Evolutionary conservation across 2,888 invertebrate species (phyloP), one percentile per base, ranked within the genome.

Genomic region (Anarsia innoxiella): DNA sequence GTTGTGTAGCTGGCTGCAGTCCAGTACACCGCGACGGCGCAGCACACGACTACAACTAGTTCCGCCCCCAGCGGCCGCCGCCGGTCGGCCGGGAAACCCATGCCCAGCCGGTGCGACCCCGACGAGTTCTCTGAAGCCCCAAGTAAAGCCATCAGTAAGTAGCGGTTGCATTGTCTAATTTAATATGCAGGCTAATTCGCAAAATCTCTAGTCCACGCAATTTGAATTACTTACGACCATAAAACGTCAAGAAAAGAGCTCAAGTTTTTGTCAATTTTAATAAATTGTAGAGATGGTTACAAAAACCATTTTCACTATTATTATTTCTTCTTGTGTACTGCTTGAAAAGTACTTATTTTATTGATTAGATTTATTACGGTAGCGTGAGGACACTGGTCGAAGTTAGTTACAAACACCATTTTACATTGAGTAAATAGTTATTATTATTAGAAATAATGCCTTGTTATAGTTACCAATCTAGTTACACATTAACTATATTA

Each of bases 31-130:
- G 80, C 77, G 1, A 69, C 77, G 0, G 77, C 67, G 0, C 80
- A 70, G 30, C 76, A 86, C 69, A 71, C 86, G 56, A 77, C 75
- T 40, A 73, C 87, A 70, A 67, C 88, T 70, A 70, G 86, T 80
- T 66, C 87, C 57, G 82, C 86, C 59, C 78, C 76, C 69, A 69
- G 88, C 74, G 67, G 83, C 60, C 66, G 76, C 49, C 56, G 87
- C 45, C 59, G 73, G 46, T 62, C 86, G 41, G 58, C 72, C 35
- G 66, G 79, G 32, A 53, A 66, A 44, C 75, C 80, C 8, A 66
- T 64, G 67, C 69, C 73, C 1, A 75, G 77, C 45, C 71, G 82
- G 1, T 60, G 58, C 36, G 84, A 83, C 31, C 77, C 77, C 1
- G 83, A 83, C 4, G 83, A 83, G 23, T 72, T 75, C 45, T 80